Evolutionary conservation across 2,113 vertebrate species (phyloP).

Genomic region (Bubalus kerabau): DNA sequence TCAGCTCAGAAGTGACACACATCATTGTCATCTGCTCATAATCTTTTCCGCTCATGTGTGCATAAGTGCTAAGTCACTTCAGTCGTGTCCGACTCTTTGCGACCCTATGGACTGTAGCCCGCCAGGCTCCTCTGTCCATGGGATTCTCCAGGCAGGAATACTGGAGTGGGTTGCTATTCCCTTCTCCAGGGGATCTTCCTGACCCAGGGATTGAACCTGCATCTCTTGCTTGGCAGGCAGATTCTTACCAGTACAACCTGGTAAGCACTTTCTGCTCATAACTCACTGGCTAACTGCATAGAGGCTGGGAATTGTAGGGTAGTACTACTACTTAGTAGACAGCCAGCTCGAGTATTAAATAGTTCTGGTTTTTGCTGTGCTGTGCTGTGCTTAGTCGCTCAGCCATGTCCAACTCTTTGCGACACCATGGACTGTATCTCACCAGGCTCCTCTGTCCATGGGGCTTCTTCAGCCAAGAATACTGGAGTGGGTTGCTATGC

Average conservation of each 20-base stretch:
- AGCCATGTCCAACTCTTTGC: not conserved
- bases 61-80: not conserved
- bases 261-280: not conserved
- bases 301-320: not conserved
- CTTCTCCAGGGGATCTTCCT: not conserved
- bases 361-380: not conserved
- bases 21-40: not conserved
- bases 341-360: not conserved
- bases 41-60: not conserved
- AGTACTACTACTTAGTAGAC: fast-evolving
- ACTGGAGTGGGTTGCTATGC: not conserved
- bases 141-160: not conserved
- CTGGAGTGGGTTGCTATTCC: not conserved
- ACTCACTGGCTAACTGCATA: fast-evolving
- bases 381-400: not conserved
- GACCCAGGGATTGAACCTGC: not conserved
- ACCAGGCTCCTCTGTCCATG: not conserved
- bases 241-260: not conserved
- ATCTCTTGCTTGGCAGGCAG: not conserved
- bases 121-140: not conserved
- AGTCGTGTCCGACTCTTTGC: not conserved
- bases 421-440: not conserved
- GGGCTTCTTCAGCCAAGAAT: not conserved
- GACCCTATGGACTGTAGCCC: not conserved
- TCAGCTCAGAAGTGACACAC: not conserved